Percentiles rank a stretch among this genome's conserved stretches.
Conservation (phyloP, 2,113 vertebrate species). For the Struthio camelus region DNA sequence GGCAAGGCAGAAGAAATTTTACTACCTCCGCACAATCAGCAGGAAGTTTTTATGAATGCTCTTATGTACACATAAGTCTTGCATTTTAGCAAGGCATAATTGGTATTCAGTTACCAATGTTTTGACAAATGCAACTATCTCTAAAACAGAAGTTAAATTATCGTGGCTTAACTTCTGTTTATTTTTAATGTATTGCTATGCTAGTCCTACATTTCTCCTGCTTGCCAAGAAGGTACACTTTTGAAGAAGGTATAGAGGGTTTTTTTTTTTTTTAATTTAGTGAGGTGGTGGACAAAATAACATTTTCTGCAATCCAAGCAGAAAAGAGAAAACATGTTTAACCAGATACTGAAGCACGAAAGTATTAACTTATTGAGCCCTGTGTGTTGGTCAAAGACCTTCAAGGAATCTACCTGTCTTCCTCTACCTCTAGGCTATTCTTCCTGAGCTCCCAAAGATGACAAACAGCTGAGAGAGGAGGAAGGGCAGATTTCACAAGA, state of each 20-base stretch:
- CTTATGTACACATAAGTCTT: not conserved
- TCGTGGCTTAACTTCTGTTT: too few species aligned
- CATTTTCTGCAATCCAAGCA: not conserved
- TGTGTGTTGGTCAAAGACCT: not conserved
- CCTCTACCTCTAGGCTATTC: not conserved
- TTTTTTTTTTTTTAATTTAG: not conserved
- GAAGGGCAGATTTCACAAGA: not conserved
- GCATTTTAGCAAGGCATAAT: not conserved
- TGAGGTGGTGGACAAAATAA: not conserved
- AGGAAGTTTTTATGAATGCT: not conserved
- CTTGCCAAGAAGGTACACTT: not conserved
- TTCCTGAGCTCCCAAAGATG: not conserved
- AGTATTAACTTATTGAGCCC: not conserved
- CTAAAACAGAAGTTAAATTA: not conserved
- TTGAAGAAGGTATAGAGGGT: not conserved
- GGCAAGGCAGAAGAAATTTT: not conserved
- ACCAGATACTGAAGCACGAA: not conserved
- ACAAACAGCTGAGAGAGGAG: not conserved
- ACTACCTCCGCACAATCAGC: not conserved
- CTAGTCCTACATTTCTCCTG: not conserved
- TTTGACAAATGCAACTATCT: not conserved
- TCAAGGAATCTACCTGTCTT: not conserved
- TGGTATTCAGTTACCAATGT: not conserved
- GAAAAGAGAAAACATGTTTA: not conserved
- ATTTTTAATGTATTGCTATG: constrained; percentile 8